A percentile compares a stretch with the other conserved stretches of the same genome.
Evolutionary conservation across 2,888 invertebrate genomes (phyloP).

Genomic region (Onthophagus sagittarius): DNA sequence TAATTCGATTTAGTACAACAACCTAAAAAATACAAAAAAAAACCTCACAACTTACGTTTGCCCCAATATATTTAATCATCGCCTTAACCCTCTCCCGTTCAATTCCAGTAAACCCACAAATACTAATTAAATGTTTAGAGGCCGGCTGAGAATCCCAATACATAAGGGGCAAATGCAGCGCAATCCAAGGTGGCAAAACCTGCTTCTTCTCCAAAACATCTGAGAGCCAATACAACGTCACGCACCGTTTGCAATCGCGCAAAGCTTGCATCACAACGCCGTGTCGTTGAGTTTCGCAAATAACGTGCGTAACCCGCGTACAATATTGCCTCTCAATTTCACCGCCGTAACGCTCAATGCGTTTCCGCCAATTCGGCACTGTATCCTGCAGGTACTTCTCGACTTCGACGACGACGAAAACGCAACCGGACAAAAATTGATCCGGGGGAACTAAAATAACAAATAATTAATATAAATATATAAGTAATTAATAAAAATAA

Average conservation of each 20-base stretch:
- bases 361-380: slow-evolving; percentile 44
- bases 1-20: too few relatives aligned
- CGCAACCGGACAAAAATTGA: slow-evolving; percentile 86
- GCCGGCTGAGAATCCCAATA: slow-evolving; percentile 66
- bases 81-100: slow-evolving; percentile 77
- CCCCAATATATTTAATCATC: slow-evolving; percentile 83
- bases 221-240: slow-evolving; percentile 86
- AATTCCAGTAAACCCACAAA: slow-evolving; percentile 87
- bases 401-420: slow-evolving; percentile 65
- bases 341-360: slow-evolving; percentile 51
- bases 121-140: slow-evolving; percentile 71
- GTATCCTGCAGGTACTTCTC: slow-evolving; percentile 42
- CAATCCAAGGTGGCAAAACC: slow-evolving; percentile 89
- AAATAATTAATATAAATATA: background rate
- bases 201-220: slow-evolving; percentile 84
- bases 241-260: slow-evolving; percentile 65
- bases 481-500: too few relatives aligned
- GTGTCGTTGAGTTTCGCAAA: slow-evolving; percentile 87
- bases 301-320: slow-evolving; percentile 83
- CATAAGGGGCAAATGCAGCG: slow-evolving; percentile 80
- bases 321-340: slow-evolving; percentile 84
- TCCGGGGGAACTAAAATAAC: slow-evolving; percentile 66
- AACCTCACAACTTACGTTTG: slow-evolving; percentile 69
- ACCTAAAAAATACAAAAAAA: too few relatives aligned
- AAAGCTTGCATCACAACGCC: slow-evolving; percentile 84